Conservation (phyloP, 2,113 vertebrate species). For the Heptranchias perlo region DNA sequence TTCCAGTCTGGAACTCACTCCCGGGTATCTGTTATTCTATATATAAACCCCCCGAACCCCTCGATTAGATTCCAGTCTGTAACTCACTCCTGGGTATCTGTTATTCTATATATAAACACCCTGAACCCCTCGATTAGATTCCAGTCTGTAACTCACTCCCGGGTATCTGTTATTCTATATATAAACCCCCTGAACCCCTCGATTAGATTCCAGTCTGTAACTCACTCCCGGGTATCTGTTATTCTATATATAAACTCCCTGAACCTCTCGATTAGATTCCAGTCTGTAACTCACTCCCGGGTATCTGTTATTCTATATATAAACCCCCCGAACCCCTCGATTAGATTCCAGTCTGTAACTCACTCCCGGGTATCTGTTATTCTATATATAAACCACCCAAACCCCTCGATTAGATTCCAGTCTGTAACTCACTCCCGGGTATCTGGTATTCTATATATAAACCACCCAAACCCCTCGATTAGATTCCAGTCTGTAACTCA, state of each 20-base stretch:
- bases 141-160: background rate
- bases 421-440: background rate
- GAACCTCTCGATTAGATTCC: background rate
- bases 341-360: background rate
- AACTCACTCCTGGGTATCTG: background rate
- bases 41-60: background rate
- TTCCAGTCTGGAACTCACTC: background rate
- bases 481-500: background rate
- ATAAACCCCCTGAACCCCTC: background rate
- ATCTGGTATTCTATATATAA: background rate
- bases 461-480: background rate
- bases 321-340: background rate
- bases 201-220: background rate
- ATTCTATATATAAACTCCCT: background rate
- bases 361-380: background rate
- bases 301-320: background rate
- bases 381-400: background rate
- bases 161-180: background rate
- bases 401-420: background rate
- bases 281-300: background rate
- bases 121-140: background rate
- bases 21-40: background rate
- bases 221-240: background rate
- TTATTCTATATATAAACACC: background rate
- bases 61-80: background rate